A percentile compares a stretch with the other conserved stretches of the same genome.
These are phyloP conservation scores for Pholis gunnellus DNA, from an alignment of 2,113 vertebrate species.

Conservation along the genomic window DNA sequence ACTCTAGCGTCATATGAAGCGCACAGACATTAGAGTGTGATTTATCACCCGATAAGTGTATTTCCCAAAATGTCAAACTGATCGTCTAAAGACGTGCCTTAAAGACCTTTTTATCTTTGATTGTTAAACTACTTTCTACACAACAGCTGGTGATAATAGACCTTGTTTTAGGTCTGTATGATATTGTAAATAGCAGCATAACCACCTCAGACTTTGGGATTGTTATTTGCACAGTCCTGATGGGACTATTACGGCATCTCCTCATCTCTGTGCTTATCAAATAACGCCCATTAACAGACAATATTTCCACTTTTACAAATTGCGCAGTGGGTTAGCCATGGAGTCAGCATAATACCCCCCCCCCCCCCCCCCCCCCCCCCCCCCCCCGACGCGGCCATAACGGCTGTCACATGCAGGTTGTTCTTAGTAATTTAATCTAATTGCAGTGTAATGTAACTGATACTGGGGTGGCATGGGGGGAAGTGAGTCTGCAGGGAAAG, in stretches of 20 bases:
- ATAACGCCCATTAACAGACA: constrained; percentile 64
- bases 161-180: not conserved
- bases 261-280: constrained; percentile 41
- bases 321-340: constrained; percentile 43
- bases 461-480: constrained; percentile 64
- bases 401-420: constrained; percentile 63
- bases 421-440: constrained; percentile 76
- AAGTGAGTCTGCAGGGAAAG: constrained; percentile 70
- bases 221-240: constrained; percentile 14
- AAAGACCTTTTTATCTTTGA: not conserved
- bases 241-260: constrained; percentile 5
- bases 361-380: constrained; percentile 1
- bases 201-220: not conserved
- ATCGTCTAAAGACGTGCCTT: not conserved
- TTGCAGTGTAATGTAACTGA: constrained; percentile 74
- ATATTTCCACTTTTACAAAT: constrained; percentile 65
- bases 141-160: not conserved
- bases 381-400: constrained; percentile 41
- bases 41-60: not conserved
- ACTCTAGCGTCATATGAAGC: not conserved
- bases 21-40: not conserved
- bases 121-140: constrained; percentile 1
- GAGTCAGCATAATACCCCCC: constrained; percentile 46
- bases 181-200: not conserved
- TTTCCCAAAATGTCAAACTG: constrained; percentile 26